Base-by-base conservation (phyloP, 1,140 invertebrate species). In the Papilio machaon region DNA sequence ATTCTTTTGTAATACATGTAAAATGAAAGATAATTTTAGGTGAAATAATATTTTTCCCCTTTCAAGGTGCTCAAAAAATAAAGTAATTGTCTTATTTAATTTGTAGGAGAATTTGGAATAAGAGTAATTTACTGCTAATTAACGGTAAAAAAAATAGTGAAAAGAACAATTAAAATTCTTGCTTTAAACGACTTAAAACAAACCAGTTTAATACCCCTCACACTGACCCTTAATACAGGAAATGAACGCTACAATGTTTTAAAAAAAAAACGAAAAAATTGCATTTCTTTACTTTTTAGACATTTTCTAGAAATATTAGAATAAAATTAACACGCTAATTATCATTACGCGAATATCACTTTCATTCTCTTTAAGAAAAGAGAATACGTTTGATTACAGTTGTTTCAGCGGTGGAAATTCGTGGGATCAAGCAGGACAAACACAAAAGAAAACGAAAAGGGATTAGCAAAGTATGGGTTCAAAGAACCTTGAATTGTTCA, bases 141-240 rank as follows among this genome's bases (percentile, higher is more conserved):
- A 15, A 11, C 9, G 60, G 60, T 70, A 13, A 70, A 38, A 38
- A 67, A 70, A 70, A 70, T 70, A 70, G 11, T 35, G 13, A 35
- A 70, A 38, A 15, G 54, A 58, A 30, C 35, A 35, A 70, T 70
- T 70, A 70, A 70, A 35, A 70, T 38, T 70, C 30, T 35, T 70
- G 4, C 30, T 30, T 70, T 70, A 35, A 35, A 70, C 64, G 38
- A 70, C 35, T 70, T 38, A 70, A 70, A 70, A 70, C 64, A 70
- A 70, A 70, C 30, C 30, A 70, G 64, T 30, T 70, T 70, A 70
- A 70, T 70, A 38, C 30, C 64, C 35, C 64, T 70, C 13, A 70
- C 30, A 70, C 64, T 23, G 5, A 4, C 11, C 64, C 19, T 60
- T 19, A 60, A 70, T 35, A 70, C 64, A 70, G 64, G 64, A 70